These are phyloP conservation scores for Lampris megalopsis DNA, from an alignment of 2,113 vertebrate genomes.

Conservation along the genomic window DNA sequence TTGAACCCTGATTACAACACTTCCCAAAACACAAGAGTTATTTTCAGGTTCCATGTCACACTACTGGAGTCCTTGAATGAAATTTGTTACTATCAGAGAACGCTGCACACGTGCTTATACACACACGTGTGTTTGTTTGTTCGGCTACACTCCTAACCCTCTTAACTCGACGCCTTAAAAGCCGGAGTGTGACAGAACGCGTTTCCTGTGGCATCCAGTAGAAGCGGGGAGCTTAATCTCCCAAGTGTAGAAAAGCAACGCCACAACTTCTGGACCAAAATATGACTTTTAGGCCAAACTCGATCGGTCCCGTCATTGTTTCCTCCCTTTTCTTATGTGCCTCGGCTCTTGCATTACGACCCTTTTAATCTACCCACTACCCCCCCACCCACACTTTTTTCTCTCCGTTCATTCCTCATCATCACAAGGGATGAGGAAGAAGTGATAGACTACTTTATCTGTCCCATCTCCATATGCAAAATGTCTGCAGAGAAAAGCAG, in stretches of 20 bases:
- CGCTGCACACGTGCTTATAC: conserved; percentile 8
- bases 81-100: conserved; percentile 27
- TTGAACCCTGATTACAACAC: conserved; percentile 8
- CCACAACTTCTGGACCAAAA: conserved; percentile 44
- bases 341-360: conserved; percentile 38
- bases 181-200: conserved; percentile 56
- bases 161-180: conserved; percentile 56
- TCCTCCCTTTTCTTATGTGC: conserved; percentile 40
- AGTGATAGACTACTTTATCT: conserved; percentile 56
- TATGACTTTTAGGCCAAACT: conserved; percentile 45
- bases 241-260: conserved; percentile 50
- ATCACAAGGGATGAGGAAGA: conserved; percentile 19
- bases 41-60: conserved; percentile 42
- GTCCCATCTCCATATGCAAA: conserved; percentile 50
- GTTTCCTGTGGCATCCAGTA: conserved; percentile 56
- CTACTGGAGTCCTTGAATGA: conserved; percentile 24
- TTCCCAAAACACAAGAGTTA: conserved; percentile 32
- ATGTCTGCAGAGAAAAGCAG: conserved; percentile 56
- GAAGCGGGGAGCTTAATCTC: conserved; percentile 60
- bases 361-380: conserved; percentile 68
- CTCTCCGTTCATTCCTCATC: conserved; percentile 13
- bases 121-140: conserved; percentile 48
- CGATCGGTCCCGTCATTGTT: conserved; percentile 39
- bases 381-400: conserved; percentile 24
- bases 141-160: conserved; percentile 43